Conservation (phyloP, 2,888 invertebrate genomes). For the Himalopsyche anomala region DNA sequence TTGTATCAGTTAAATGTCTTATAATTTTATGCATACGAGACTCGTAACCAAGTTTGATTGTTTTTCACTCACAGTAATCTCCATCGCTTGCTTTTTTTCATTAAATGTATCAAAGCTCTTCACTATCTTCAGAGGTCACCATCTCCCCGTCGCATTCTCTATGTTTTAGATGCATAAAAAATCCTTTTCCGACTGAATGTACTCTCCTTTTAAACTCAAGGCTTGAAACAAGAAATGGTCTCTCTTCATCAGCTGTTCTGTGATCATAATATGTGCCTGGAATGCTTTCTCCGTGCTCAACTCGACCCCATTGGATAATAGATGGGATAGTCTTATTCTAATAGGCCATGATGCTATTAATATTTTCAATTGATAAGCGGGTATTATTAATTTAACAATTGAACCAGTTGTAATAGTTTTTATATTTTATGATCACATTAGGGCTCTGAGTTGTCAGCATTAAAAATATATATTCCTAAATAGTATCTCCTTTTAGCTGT, state of each 20-base stretch:
- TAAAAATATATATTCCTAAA: neutral
- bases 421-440: neutral
- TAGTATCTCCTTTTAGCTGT: slow-evolving; percentile 12
- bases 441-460: neutral
- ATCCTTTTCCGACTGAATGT: slow-evolving; percentile 21
- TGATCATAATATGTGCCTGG: slow-evolving; percentile 35
- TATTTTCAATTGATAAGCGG: too few relatives aligned
- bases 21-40: slow-evolving; percentile 2
- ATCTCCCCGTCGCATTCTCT: neutral
- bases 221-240: slow-evolving; percentile 14
- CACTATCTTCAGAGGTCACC: neutral
- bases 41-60: neutral
- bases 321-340: neutral
- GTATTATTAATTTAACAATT: too few relatives aligned
- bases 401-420: neutral
- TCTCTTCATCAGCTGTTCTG: slow-evolving; percentile 12
- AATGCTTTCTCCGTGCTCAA: slow-evolving; percentile 23
- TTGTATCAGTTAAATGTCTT: neutral
- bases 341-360: too few relatives aligned
- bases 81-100: slow-evolving; percentile 1
- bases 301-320: too few relatives aligned
- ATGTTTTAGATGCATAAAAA: slow-evolving; percentile 36
- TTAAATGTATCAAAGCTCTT: neutral
- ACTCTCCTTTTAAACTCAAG: neutral
- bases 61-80: neutral